Base-by-base conservation (phyloP, 2,888 invertebrate species). In the Synanthedon vespiformis region DNA sequence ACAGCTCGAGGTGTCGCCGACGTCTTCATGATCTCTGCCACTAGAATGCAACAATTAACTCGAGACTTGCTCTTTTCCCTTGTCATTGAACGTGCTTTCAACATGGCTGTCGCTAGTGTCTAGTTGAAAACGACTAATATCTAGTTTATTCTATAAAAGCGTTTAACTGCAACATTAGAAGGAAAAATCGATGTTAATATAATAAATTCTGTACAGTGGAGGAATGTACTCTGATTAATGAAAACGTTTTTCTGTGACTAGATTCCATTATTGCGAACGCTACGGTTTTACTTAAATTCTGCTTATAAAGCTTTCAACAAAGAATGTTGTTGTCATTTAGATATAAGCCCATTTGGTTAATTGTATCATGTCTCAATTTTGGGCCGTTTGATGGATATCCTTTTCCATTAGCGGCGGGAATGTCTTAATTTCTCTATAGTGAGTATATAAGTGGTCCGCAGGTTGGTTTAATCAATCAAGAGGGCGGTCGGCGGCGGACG, bases 391-490 rank as follows among this genome's bases (percentile, higher is more conserved):
- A 80, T 76, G 74, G 72, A 80, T 81, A 72, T 77, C 75, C 70
- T 70, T 69, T 68, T 74, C 81, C 79, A 83, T 82, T 83, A 82
- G 71, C 51, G 73, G 63, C 63, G 66, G 66, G 71, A 65, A 72
- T 74, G 72, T 79, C 78, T 82, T 78, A 79, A 81, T 80, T 78
- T 74, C 70, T 69, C 61, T 62, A 64, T 75, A 76, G 74, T 67
- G 62, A 64, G 63, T 65, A 65, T 68, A 65, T 77, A 76, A 80
- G 78, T 77, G 77, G 77, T 70, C 64, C 63, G 63, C 68, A 64
- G 69, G 73, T 74, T 70, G 70, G 61, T 74, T 74, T 70, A 73
- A 80, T 81, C 79, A 76, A 79, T 84, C 81, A 79, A 70, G 57
- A 52, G 34, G 34, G 50, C 56, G 55, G 59, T 58, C 61, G 65